These are phyloP conservation scores for Gorilla gorilla DNA, from an alignment of 2,113 vertebrate species.

Conservation along the genomic window DNA sequence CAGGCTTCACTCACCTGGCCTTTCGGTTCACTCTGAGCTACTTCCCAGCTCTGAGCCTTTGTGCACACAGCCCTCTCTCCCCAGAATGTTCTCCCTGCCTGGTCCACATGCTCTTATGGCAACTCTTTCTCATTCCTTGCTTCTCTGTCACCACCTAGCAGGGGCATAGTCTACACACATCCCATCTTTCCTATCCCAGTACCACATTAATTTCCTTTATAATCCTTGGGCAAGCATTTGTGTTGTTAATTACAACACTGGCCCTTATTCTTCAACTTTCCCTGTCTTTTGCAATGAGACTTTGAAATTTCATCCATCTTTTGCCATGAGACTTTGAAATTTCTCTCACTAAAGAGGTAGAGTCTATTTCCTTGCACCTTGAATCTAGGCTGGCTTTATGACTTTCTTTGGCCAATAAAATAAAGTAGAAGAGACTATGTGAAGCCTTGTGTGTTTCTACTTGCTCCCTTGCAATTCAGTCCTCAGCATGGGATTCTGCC, in stretches of 20 bases:
- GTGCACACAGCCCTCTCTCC: not conserved
- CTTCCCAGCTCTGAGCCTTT: not conserved
- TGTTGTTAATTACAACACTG: too few species aligned
- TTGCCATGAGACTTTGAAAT: not conserved
- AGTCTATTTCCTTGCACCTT: not conserved
- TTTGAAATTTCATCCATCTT: not conserved
- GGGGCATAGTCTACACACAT: accelerated
- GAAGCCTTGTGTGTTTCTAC: not conserved
- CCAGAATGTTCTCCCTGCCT: not conserved
- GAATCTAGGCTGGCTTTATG: not conserved
- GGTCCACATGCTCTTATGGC: not conserved
- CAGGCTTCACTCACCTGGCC: not conserved
- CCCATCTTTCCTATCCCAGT: not conserved
- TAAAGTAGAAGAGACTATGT: not conserved
- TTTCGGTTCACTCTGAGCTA: not conserved
- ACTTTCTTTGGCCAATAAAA: not conserved
- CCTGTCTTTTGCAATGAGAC: not conserved
- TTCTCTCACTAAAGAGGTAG: not conserved
- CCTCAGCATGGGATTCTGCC: not conserved
- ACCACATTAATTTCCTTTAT: not conserved
- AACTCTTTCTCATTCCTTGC: not conserved
- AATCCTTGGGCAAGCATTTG: not conserved
- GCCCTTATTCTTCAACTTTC: not conserved
- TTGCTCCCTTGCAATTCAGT: not conserved
- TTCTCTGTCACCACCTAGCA: not conserved